Evolutionary conservation across 2,113 vertebrate species (phyloP).

Genomic region (Microcebus ravelobensis): DNA sequence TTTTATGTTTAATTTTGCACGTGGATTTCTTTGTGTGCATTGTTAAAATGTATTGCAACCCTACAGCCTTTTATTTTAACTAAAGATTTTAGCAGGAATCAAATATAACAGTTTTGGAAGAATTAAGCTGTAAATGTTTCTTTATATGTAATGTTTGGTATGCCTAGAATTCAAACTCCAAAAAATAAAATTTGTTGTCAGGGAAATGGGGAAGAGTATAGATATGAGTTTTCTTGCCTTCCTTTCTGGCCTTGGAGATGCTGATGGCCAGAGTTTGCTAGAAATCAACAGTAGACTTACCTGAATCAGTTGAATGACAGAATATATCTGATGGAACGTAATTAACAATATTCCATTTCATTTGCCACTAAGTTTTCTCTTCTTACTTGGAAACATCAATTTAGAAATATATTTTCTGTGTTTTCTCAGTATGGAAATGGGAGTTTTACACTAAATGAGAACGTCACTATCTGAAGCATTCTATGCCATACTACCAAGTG

Average conservation of each 20-base stretch:
- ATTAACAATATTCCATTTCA: conserved; percentile 18
- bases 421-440: conserved; percentile 23
- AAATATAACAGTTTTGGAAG: conserved; percentile 35
- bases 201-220: neutral
- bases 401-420: conserved; percentile 44
- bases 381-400: neutral
- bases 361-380: neutral
- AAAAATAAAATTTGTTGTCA: conserved; percentile 30
- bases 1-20: conserved; percentile 82
- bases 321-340: neutral
- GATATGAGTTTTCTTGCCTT: conserved; percentile 6
- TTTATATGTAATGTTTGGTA: conserved; percentile 2
- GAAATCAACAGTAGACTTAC: neutral
- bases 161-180: neutral
- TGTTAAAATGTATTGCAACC: conserved; percentile 73
- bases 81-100: conserved; percentile 56
- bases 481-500: neutral
- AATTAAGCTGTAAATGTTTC: conserved; percentile 29
- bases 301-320: neutral
- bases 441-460: conserved; percentile 40
- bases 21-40: conserved; percentile 79
- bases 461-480: conserved; percentile 33
- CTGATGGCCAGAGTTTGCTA: neutral
- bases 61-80: conserved; percentile 64
- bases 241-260: neutral